Conservation (phyloP, 1,140 invertebrate genomes). For the Aphaenogaster floridana region DNA sequence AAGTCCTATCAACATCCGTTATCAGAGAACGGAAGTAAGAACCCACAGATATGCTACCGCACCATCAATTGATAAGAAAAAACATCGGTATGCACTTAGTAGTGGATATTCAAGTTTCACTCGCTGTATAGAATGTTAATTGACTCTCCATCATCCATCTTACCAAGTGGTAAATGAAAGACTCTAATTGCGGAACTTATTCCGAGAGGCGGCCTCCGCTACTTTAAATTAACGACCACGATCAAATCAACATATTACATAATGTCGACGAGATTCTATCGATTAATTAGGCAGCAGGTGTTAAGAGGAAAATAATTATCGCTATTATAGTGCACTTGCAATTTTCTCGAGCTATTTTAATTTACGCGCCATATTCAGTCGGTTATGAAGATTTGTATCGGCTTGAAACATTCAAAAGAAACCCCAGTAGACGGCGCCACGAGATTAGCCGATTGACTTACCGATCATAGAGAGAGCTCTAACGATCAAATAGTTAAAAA, state of each 20-base stretch:
- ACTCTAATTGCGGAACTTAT: slow-evolving; percentile 71
- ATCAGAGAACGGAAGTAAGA: slow-evolving; percentile 71
- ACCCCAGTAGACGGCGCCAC: slow-evolving; percentile 59
- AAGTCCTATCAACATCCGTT: slow-evolving; percentile 26
- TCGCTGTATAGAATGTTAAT: slow-evolving; percentile 58
- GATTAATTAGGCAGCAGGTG: slow-evolving; percentile 15
- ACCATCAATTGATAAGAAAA: slow-evolving; percentile 76
- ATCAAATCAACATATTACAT: slow-evolving; percentile 52
- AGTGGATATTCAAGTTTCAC: slow-evolving; percentile 47
- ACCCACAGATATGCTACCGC: slow-evolving; percentile 66
- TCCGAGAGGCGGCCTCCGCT: background rate
- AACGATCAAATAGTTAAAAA: slow-evolving; percentile 9
- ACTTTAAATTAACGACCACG: slow-evolving; percentile 39
- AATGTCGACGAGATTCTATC: slow-evolving; percentile 13
- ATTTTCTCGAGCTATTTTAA: slow-evolving; percentile 23
- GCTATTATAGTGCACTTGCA: background rate
- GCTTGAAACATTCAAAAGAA: background rate
- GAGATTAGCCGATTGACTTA: slow-evolving; percentile 53
- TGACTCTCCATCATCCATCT: slow-evolving; percentile 59
- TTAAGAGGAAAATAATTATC: slow-evolving; percentile 50
- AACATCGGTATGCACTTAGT: slow-evolving; percentile 79
- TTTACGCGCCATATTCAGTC: slow-evolving; percentile 43
- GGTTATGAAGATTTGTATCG: slow-evolving; percentile 33
- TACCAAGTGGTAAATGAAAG: slow-evolving; percentile 15
- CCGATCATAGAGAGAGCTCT: slow-evolving; percentile 58